Conservation (phyloP, 2,113 vertebrate species). For the Neofelis nebulosa region DNA sequence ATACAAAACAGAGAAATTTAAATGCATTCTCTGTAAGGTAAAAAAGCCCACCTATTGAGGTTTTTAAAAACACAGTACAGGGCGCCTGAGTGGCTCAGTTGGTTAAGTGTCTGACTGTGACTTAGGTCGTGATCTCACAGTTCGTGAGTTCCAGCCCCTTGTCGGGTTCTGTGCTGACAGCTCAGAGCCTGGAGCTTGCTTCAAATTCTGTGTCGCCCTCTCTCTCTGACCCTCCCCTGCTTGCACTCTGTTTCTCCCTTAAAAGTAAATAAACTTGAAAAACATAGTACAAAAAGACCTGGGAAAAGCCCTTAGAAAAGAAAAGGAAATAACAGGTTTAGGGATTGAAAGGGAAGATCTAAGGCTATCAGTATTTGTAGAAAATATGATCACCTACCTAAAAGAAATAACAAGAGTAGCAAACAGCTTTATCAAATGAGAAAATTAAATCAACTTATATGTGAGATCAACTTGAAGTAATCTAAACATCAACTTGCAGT, state of each 20-base stretch:
- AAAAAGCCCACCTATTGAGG: neutral
- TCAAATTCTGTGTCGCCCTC: no score
- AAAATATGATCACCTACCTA: neutral
- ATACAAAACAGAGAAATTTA: neutral
- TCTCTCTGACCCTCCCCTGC: no score
- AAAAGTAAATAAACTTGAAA: no score
- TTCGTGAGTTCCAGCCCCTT: no score
- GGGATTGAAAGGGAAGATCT: neutral
- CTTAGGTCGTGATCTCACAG: no score
- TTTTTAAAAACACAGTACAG: neutral
- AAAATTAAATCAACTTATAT: neutral
- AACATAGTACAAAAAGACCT: neutral
- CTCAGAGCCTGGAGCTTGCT: no score
- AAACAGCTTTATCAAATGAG: neutral
- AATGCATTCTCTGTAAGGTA: neutral
- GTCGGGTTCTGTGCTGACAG: no score
- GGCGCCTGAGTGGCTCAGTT: no score
- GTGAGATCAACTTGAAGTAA: neutral
- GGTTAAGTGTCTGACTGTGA: no score
- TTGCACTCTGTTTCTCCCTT: no score
- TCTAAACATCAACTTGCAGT: neutral
- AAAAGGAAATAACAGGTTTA: neutral
- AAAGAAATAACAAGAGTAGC: neutral
- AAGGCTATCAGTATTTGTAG: neutral
- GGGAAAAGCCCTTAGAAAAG: neutral